Evolutionary conservation across 2,888 invertebrate genomes (phyloP), one percentile per base, ranked within the genome.

Genomic region (Melieria picta): DNA sequence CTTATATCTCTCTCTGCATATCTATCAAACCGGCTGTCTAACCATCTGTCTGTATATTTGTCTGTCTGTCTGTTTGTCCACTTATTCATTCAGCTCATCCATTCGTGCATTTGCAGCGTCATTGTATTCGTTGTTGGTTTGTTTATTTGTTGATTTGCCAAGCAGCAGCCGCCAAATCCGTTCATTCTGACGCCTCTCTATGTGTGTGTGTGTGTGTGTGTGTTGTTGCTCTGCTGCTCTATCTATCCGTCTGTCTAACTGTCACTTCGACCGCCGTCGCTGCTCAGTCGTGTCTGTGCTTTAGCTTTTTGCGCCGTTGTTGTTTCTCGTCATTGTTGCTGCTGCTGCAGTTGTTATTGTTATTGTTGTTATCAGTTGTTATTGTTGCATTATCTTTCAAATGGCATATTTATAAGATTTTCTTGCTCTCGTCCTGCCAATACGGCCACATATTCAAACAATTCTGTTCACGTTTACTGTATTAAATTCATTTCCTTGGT

Each of bases 401-500:
- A 64, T 64, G 64, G 50, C 47, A 48, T 50, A 48, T 64, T 64
- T 64, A 64, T 47, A n/a, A 10, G 16, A 64, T 48, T n/a, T 64
- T 47, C 50, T 50, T 48, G 7, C 11, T 16, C n/a, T 48, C 48
- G 7, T 16, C 47, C 13, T 52, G 52, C 4, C 13, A 13, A 52
- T 30, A 30, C 30, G 30, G 30, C 30, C 30, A 52, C 52, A 52
- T 52, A 52, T 52, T 52, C 13, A 13, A 7, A 52, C 52, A n/a
- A 52, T 52, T 52, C 10, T 52, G 11, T 7, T 52, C 4, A 7
- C 11, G 7, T 50, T 50, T 45, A 3, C 5, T 63, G 52, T 52
- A 42, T 65, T 65, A 65, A 65, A 65, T 52, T 65, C 65, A 65
- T 50, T 65, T 47, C 16, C 65, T 55, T 52, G 52, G 42, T 16